A percentile compares a stretch with the other conserved stretches of the same genome.
phyloP scores from a whole-genome alignment of 2,113 vertebrate genomes.

The Danionella cerebrum region DNA sequence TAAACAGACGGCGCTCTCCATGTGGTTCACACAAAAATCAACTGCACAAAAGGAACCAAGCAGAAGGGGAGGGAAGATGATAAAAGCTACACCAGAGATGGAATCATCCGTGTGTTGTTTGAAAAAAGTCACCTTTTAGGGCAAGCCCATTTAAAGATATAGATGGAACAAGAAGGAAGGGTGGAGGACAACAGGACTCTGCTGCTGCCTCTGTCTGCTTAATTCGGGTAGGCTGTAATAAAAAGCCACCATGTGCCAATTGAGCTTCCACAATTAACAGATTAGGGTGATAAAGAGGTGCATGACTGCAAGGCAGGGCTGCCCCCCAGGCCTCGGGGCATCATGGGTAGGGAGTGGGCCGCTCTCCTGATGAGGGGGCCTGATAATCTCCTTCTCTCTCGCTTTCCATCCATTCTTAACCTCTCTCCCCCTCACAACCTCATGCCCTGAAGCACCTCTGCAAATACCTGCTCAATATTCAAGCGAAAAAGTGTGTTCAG shows the following conservation, averaged over 20 bases:
- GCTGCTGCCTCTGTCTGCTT: constrained; percentile 71
- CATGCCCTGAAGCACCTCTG: constrained; percentile 72
- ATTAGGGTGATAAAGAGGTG: constrained; percentile 84
- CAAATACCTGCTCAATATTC: constrained; percentile 84
- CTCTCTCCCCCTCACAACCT: constrained; percentile 51
- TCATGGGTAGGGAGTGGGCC: constrained; percentile 47
- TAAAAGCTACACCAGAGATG: constrained; percentile 48
- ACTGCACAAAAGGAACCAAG: background rate
- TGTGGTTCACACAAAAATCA: constrained; percentile 1
- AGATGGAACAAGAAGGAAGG: constrained; percentile 22
- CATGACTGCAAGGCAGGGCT: constrained; percentile 68
- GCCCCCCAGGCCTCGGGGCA: constrained; percentile 61
- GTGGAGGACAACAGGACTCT: constrained; percentile 41
- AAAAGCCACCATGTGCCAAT: constrained; percentile 81
- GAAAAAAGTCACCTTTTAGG: constrained; percentile 29
- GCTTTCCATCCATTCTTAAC: constrained; percentile 49
- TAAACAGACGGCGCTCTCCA: constrained; percentile 30
- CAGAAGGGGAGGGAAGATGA: constrained; percentile 7
- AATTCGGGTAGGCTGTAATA: constrained; percentile 74
- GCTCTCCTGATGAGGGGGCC: constrained; percentile 67
- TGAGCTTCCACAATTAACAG: constrained; percentile 83
- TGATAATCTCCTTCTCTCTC: constrained; percentile 65
- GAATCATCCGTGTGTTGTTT: constrained; percentile 46
- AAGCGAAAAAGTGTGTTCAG: constrained; percentile 44
- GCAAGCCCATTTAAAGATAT: constrained; percentile 49